Conservation (phyloP, 2,797 vertebrate genomes). For the Chanos chanos region DNA sequence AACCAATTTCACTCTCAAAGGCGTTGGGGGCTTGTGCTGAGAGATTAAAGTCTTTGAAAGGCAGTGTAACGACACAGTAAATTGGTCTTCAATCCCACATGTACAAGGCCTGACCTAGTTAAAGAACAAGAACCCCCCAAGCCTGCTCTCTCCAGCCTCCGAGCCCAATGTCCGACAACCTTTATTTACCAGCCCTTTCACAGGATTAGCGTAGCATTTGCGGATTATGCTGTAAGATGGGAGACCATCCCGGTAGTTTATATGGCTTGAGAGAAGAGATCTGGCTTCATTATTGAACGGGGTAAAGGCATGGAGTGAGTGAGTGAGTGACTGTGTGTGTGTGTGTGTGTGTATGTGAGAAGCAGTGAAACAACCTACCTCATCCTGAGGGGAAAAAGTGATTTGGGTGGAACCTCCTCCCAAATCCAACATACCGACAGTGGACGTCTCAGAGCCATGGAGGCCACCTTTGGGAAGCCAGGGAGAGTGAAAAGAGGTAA, state of each 20-base stretch:
- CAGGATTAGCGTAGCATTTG: slow-evolving; percentile 48
- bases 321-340: neutral
- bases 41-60: slow-evolving; percentile 35
- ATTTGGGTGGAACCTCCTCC: slow-evolving; percentile 95
- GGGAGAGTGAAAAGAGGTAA: neutral
- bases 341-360: neutral
- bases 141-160: slow-evolving; percentile 1
- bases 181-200: slow-evolving; percentile 47
- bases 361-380: too few relatives aligned
- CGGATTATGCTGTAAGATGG: slow-evolving; percentile 56
- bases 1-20: slow-evolving; percentile 29
- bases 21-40: slow-evolving; percentile 11
- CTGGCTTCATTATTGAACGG: slow-evolving; percentile 23
- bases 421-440: slow-evolving; percentile 88
- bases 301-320: neutral
- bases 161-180: slow-evolving; percentile 36
- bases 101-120: slow-evolving; percentile 50
- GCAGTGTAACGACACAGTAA: slow-evolving; percentile 41
- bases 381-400: slow-evolving; percentile 81
- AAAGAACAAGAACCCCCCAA: slow-evolving; percentile 34
- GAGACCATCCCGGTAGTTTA: slow-evolving; percentile 48
- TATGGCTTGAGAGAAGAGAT: slow-evolving; percentile 33
- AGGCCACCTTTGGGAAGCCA: too few relatives aligned
- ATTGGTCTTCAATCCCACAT: slow-evolving; percentile 43
- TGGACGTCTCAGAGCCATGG: slow-evolving; percentile 61